Evolutionary conservation across 2,113 vertebrate species (phyloP), one percentile per base, ranked within the genome.

Genomic region (Misgurnus mizolepis): DNA sequence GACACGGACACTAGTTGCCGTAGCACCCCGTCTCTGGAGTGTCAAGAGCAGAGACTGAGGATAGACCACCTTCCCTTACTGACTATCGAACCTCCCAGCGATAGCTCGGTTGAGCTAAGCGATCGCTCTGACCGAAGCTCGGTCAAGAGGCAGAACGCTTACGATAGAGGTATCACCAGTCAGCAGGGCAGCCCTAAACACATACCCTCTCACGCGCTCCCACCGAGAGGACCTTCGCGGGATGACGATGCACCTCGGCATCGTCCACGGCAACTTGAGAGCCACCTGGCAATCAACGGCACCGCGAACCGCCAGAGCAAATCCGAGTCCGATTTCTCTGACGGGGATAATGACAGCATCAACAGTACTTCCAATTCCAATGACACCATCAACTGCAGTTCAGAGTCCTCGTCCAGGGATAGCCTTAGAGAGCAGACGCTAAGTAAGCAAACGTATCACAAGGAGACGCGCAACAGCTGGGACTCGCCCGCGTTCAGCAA

Each of bases 301-400:
- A 96, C 95, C 0, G 92, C 94, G 5, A 97, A 96, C 88, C 90
- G 95, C 78, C 97, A 98, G 87, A 98, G 97, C 93, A 98, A 95
- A 85, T 98, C 97, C 0, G 97, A 99, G 89, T 99, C 97, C 0
- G 97, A 99, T 86, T 98, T 97, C 85, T 98, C 97, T 0, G 97
- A 99, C 0, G 96, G 96, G 0, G 97, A 98, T 89, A 99, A 99
- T 0, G 97, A 99, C 92, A 99, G 97, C 86, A 93, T 98, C 87
- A 98, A 98, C 85, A 98, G 96, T 94, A 98, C 97, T 11, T 99
- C 97, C 85, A 98, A 99, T 91, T 98, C 97, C 34, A 99, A 98
- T 0, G 97, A 99, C 81, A 99, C 97, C 55, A 97, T 98, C 90
- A 97, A 98, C 87, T 98, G 96, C 90, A 98, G 97, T 89, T 99